Conservation (phyloP, 1,140 invertebrate genomes). For the Saccostrea cuccullata region DNA sequence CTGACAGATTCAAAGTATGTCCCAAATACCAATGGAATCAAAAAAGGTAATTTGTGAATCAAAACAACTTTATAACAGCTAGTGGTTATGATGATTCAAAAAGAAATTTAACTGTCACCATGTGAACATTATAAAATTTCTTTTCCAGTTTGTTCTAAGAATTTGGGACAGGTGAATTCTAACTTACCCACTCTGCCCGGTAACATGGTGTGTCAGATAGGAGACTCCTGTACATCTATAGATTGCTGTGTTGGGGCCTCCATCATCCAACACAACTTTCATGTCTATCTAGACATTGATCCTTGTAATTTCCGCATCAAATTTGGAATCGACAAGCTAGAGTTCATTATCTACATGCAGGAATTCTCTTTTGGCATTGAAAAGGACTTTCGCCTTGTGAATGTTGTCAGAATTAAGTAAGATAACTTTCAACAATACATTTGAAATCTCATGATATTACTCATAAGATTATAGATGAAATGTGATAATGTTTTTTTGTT, state of each 20-base stretch:
- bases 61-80: too few species aligned
- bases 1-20: conserved; percentile 28
- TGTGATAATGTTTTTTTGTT: not conserved
- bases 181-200: conserved; percentile 47
- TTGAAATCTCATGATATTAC: not conserved
- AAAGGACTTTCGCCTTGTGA: conserved; percentile 26
- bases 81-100: too few species aligned
- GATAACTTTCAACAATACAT: not conserved
- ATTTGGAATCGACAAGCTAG: conserved; percentile 52
- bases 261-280: conserved; percentile 40
- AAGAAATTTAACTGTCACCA: too few species aligned
- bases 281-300: conserved; percentile 45
- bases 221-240: conserved; percentile 46
- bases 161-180: conserved; percentile 9
- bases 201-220: conserved; percentile 48
- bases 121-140: too few species aligned
- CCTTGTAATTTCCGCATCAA: conserved; percentile 46
- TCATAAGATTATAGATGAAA: not conserved
- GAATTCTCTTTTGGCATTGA: conserved; percentile 38
- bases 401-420: conserved; percentile 37
- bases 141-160: not conserved
- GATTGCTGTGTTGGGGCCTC: conserved; percentile 48
- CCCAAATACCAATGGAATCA: conserved; percentile 18
- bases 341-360: conserved; percentile 30
- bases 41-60: not conserved